Base-by-base conservation (phyloP, 2,113 vertebrate genomes). In the Picathartes gymnocephalus region DNA sequence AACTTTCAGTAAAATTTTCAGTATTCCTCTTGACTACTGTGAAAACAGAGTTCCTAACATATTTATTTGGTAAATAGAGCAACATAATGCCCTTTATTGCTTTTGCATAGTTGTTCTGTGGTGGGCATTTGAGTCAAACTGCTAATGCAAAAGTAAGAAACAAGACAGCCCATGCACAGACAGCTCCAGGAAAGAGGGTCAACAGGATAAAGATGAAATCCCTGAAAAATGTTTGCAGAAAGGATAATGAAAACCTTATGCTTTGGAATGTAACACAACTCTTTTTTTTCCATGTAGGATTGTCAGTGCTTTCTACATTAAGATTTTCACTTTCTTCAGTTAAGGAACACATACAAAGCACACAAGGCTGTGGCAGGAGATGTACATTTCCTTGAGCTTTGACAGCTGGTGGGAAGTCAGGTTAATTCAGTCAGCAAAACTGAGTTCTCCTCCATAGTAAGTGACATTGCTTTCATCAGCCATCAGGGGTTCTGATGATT, bases 401-500 rank as follows among this genome's bases (percentile, higher is more conserved):
- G 85, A 88, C 51, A 81, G 62, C 19, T 72, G 62, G 31, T 61
- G 93, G 50, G 53, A 93, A 93, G 40, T 81, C 72, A 91, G 57
- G 62, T 88, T 87, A 73, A 92, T 81, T 94, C 82, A 85, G 86
- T 78, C 69, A 92, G 73, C 83, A 95, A 92, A 95, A 54, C 57
- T 18, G 60, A 84, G 42, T 58, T 88, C 40, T 79, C 42, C 56
- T 71, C 44, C 61, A 23, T 51, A 92, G 35, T 30, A 96, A 96
- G 71, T 57, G 73, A n/a, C 56, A 69, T 6, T 58, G 65, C 80
- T 97, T 93, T 96, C 96, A 97, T 81, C 96, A 90, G 82, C 61
- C 81, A 76, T 69, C 77, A 91, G 66, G 71, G 73, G 48, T 70
- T 95, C 89, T 90, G 94, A 90, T 94, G 96, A 96, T 15, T 95